A percentile compares a stretch with the other conserved stretches of the same genome.
phyloP scores from a whole-genome alignment of 2,888 invertebrate species.

The Drosophila neotestacea region DNA sequence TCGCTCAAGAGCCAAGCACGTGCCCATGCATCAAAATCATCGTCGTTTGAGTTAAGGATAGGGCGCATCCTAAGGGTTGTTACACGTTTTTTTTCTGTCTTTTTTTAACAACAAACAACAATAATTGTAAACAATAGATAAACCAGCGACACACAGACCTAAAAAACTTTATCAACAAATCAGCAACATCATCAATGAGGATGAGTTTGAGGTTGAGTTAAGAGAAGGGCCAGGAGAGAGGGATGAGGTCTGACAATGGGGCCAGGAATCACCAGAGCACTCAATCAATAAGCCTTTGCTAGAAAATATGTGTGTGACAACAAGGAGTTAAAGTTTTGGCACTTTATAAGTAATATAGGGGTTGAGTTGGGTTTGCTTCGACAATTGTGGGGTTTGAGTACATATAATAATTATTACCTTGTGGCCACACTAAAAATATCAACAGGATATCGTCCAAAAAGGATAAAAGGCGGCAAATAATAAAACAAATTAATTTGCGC shows the following conservation, averaged over 20 bases:
- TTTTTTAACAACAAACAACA: slow-evolving; percentile 32
- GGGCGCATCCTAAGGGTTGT: slow-evolving; percentile 41
- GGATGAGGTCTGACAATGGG: slow-evolving; percentile 39
- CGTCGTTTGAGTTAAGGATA: slow-evolving; percentile 8
- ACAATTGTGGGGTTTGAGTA: slow-evolving; percentile 21
- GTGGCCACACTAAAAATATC: slow-evolving; percentile 70
- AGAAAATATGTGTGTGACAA: slow-evolving; percentile 43
- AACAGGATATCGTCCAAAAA: slow-evolving; percentile 67
- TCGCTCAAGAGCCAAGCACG: slow-evolving; percentile 56
- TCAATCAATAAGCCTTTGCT: slow-evolving; percentile 59
- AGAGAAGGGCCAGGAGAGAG: slow-evolving; percentile 11
- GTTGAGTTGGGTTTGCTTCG: slow-evolving; percentile 31
- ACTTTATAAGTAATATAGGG: slow-evolving; percentile 39
- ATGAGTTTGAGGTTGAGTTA: slow-evolving; percentile 23
- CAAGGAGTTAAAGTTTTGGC: slow-evolving; percentile 56
- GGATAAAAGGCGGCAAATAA: slow-evolving; percentile 65
- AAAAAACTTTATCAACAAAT: slow-evolving; percentile 54
- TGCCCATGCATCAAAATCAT: slow-evolving; percentile 45
- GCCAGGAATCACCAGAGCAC: slow-evolving; percentile 40
- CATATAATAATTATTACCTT: slow-evolving; percentile 66
- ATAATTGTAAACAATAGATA: slow-evolving; percentile 70
- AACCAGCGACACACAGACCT: slow-evolving; percentile 32
- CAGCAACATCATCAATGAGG: slow-evolving; percentile 54
- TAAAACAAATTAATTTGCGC: slow-evolving; percentile 68
- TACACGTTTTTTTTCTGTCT: slow-evolving; percentile 9